Evolutionary conservation across 2,888 invertebrate genomes (phyloP), one percentile per base, ranked within the genome.

Genomic region (Chymomyza procnemis): DNA sequence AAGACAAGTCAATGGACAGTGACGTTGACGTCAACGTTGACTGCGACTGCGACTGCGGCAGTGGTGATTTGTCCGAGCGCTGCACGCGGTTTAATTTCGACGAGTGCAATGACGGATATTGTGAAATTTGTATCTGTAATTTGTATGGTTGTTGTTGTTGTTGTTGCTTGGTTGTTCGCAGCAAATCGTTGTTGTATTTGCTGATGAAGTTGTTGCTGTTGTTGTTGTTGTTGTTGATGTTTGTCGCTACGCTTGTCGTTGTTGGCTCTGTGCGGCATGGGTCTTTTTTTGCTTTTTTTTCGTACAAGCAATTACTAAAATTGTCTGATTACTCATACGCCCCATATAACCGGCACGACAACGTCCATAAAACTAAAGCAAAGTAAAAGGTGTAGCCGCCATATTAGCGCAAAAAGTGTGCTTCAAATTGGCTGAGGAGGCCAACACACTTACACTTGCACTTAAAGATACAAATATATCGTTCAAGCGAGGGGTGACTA

Each of bases 101-200:
- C 80, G 79, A 84, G 80, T 78, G 87, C 85, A 86, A 84, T 86
- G 82, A 83, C 87, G 87, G 87, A 87, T 84, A 80, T 84, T 84
- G 87, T 82, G 84, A 84, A 84, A 84, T 80, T 81, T 65, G 79
- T 86, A 71, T 71, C 81, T 74, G 87, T 82, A 83, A 83, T 83
- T 83, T 83, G 87, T 85, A 76, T 76, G 62, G 73, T 56, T 69
- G 18, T 41, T 41, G 71, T 21, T 57, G 48, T 54, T 66, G 58
- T 30, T 57, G 14, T 61, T 56, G 46, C 34, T 9, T 34, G 34
- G 69, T 21, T 57, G 26, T 26, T 26, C 26, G 26, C 26, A 26
- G 26, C 26, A 26, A 26, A 26, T 26, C 26, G 26, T 26, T 26
- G 50, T 55, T 55, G 65, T 59, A 67, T 55, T 16, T 46, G 16